Percentiles rank a stretch among this genome's conserved stretches.
phyloP scores from a whole-genome alignment of 1,140 invertebrate species.

The Psilanteris sp. region DNA sequence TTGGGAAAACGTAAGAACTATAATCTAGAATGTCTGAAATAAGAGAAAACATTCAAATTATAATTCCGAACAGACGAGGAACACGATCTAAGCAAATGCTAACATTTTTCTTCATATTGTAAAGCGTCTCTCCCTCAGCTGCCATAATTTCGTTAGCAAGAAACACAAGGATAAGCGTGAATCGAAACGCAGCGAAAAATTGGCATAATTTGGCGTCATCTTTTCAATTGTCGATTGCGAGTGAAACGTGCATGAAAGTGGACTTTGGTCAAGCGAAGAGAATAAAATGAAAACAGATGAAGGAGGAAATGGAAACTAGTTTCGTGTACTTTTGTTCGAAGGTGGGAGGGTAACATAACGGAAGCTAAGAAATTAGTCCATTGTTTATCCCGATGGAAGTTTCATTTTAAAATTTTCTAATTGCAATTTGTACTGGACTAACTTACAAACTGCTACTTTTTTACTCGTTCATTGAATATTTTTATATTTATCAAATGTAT shows the following conservation, averaged over 20 bases:
- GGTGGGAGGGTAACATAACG: slow-evolving; percentile 76
- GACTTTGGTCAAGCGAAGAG: slow-evolving; percentile 17
- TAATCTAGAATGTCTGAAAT: slow-evolving; percentile 89
- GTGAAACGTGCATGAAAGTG: slow-evolving; percentile 50
- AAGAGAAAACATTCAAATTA: slow-evolving; percentile 75
- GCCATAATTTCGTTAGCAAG: slow-evolving; percentile 37
- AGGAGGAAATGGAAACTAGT: slow-evolving; percentile 62
- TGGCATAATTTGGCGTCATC: slow-evolving; percentile 40
- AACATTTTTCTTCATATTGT: slow-evolving; percentile 18
- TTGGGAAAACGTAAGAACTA: slow-evolving; percentile 88
- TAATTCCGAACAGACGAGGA: slow-evolving; percentile 31
- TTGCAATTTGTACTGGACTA: too few species aligned
- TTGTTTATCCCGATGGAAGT: slow-evolving; percentile 73
- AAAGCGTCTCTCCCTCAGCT: slow-evolving; percentile 13
- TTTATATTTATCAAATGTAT: too few species aligned
- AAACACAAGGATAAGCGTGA: slow-evolving; percentile 62
- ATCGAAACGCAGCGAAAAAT: slow-evolving; percentile 49
- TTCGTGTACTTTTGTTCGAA: slow-evolving; percentile 73
- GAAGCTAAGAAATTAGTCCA: slow-evolving; percentile 72
- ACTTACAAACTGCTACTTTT: too few species aligned
- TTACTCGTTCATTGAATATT: too few species aligned
- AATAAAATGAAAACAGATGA: slow-evolving; percentile 55
- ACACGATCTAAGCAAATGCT: slow-evolving; percentile 36
- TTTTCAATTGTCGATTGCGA: slow-evolving; percentile 37
- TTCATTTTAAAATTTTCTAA: too few species aligned